Percentiles rank a stretch among this genome's conserved stretches.
These are phyloP conservation scores for Bibio marci DNA, from an alignment of 2,888 invertebrate genomes.

Conservation along the genomic window DNA sequence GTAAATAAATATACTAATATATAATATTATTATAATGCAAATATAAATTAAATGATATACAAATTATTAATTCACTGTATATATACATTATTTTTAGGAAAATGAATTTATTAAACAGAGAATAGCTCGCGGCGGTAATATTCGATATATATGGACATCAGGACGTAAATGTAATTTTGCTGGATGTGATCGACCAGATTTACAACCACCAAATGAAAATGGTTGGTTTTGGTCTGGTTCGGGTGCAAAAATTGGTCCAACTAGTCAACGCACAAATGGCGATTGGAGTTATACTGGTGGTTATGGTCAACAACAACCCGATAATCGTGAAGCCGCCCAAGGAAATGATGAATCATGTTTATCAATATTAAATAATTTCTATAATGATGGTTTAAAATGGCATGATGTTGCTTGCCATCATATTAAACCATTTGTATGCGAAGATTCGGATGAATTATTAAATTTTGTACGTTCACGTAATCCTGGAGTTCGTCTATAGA, in stretches of 20 bases:
- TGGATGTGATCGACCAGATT: constrained; percentile 66
- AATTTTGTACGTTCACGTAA: constrained; percentile 83
- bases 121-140: constrained; percentile 61
- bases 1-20: constrained; percentile 24
- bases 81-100: too few relatives aligned
- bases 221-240: constrained; percentile 94
- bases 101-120: constrained; percentile 82
- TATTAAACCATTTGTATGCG: constrained; percentile 75
- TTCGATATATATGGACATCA: constrained; percentile 78
- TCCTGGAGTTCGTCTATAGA: constrained; percentile 61
- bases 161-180: constrained; percentile 86
- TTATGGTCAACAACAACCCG: constrained; percentile 73
- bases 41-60: too few relatives aligned
- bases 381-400: constrained; percentile 75
- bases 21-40: background rate
- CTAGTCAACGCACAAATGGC: constrained; percentile 72
- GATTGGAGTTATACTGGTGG: constrained; percentile 84
- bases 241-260: constrained; percentile 78
- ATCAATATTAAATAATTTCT: constrained; percentile 80
- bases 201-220: constrained; percentile 70
- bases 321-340: constrained; percentile 80
- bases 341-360: constrained; percentile 83
- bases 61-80: too few relatives aligned
- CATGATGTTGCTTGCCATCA: constrained; percentile 82
- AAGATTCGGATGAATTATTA: constrained; percentile 77